Conservation (phyloP, 1,140 invertebrate species). For the Helicoverpa armigera region DNA sequence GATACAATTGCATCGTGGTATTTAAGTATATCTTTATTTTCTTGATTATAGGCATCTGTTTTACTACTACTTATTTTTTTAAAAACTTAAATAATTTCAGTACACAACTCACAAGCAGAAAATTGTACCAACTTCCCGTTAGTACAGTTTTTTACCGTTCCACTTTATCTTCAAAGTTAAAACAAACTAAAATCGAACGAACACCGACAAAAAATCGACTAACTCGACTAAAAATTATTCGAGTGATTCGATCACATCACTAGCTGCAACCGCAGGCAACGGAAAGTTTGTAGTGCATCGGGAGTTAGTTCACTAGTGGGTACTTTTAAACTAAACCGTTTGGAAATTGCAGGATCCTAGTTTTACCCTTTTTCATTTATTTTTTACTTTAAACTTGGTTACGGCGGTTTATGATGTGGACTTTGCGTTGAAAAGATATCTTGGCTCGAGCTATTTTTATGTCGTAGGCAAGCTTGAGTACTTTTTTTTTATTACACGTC, state of each 20-base stretch:
- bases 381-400: conserved; percentile 31
- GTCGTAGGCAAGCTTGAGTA: not conserved
- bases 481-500: not conserved
- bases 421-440: conserved; percentile 1
- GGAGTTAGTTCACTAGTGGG: conserved; percentile 59
- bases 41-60: too few relatives aligned
- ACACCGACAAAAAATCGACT: not conserved
- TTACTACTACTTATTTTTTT: too few relatives aligned
- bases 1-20: too few relatives aligned
- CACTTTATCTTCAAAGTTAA: not conserved
- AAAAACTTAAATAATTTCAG: too few relatives aligned
- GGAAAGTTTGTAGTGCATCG: conserved; percentile 66
- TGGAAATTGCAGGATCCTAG: conserved; percentile 61
- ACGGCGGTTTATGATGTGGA: conserved; percentile 28
- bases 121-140: not conserved
- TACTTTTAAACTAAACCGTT: conserved; percentile 65
- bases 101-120: not conserved
- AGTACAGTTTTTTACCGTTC: not conserved
- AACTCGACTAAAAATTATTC: conserved; percentile 13
- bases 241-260: conserved; percentile 14
- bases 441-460: not conserved
- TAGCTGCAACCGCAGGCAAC: conserved; percentile 51
- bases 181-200: not conserved
- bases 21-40: too few relatives aligned
- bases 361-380: conserved; percentile 47